Base-by-base conservation (phyloP, 2,113 vertebrate genomes). In the Echinops telfairi region DNA sequence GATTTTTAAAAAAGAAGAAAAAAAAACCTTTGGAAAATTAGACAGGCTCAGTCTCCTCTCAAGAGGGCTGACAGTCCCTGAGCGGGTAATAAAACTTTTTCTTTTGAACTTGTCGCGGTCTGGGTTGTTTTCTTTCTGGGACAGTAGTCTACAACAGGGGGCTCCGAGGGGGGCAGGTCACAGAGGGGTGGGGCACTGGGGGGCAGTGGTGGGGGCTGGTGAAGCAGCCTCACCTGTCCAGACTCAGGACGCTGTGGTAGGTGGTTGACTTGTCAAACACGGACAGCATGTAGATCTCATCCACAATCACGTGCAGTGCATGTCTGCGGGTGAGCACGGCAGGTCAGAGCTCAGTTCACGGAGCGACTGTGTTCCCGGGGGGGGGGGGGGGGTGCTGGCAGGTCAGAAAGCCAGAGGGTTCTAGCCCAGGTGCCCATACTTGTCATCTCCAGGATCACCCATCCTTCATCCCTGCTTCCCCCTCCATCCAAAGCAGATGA, bases 241-340 rank as follows among this genome's bases (percentile, higher is more conserved):
- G 95, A 96, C 99, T 97, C 81, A 99, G 98, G 95, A 99, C 98
- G 71, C 99, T 99, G 96, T 95, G 97, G 98, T 99, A 99, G 4
- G 95, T 97, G 81, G 97, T 89, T 0, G 98, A 97, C 89, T 99
- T 98, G 43, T 99, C 98, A 97, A 99, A 99, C 94, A 99, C 98
- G 0, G 99, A 99, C 96, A 99, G 98, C 99, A 99, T 99, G 98
- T 99, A 99, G 95, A 99, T 97, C 96, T 99, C 99, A 94, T 99
- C 99, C 87, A 99, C 96, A 81, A 99, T 98, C 97, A 98, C 98
- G 16, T 99, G 99, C 88, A 99, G 98, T 93, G 70, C 5, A 0
- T 96, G 95, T 92, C 96, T 96, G 75, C 16, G 9, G 40, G 25
- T 5, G 17, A 17, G 3, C 0, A 2, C 38, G 0, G 1, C 40